Evolutionary conservation across 2,888 invertebrate species (phyloP), one percentile per base, ranked within the genome.

Genomic region (Perdita meconis): DNA sequence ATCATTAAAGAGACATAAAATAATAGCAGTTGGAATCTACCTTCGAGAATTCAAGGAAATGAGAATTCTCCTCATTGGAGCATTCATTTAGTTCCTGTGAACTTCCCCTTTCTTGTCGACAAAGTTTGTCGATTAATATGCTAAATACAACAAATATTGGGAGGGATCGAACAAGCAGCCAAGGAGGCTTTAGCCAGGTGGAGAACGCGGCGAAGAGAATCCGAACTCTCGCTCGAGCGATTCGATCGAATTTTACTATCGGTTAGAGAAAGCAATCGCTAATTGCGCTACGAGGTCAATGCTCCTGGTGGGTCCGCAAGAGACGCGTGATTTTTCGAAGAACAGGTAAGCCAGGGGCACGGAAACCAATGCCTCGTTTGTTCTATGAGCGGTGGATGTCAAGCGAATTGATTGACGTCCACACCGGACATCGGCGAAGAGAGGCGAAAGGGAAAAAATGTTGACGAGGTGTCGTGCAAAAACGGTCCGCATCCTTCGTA

Each of bases 331-430:
- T 44, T 59, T 40, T 59, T 60, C 34, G n/a, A 60, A 42, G 24
- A 51, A 36, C 30, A 1, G 34, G 24, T 13, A 16, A 59, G 40
- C 19, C 64, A 30, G 10, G 19, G 34, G n/a, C 30, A n/a, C n/a
- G n/a, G 26, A 34, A 57, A 63, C 26, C 44, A 44, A 59, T 59
- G 65, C 40, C 59, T 69, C 44, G 69, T 76, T 76, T 64, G 69
- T 76, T 55, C 60, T 24, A 50, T 50, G 50, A 24, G 38, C 22
- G 70, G 16, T 64, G 22, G 56, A 34, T 57, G 78, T 70, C 69
- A 40, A 57, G 57, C 51, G 61, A 77, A 78, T 77, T 77, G 78
- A 77, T 77, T 40, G 70, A 76, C 76, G 65, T 26, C 51, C 47
- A 30, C 42, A 8, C 59, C 47, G 53, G 51, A 10, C 47, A 42